Evolutionary conservation across 2,888 invertebrate genomes (phyloP), one percentile per base, ranked within the genome.

Genomic region (Mesoligia furuncula): DNA sequence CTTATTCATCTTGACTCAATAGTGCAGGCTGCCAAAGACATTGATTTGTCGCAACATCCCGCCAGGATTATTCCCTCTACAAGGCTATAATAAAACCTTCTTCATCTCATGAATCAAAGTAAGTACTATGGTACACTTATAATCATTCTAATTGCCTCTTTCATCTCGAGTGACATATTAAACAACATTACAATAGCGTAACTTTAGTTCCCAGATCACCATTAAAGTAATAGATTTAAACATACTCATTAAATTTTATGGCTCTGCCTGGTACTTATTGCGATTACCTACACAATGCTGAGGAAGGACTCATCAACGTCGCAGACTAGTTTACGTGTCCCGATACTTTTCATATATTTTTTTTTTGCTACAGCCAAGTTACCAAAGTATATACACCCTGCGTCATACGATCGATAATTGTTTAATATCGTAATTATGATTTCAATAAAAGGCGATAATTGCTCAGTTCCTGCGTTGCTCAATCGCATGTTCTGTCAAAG

Each of bases 381-480:
- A 42, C n/a, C 11, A 62, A 45, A 67, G 36, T 62, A 67, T 11
- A 42, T 68, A 77, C 80, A 69, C 62, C 81, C 59, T 80, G 77
- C 85, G 81, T 81, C 82, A 82, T 42, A 67, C 66, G 51, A 69
- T 70, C 64, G 61, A 76, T 81, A 81, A 89, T 88, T 83, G 75
- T 84, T 85, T 85, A 83, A 75, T 74, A 82, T 77, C 69, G 80
- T 80, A 82, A 88, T 85, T 80, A 82, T 69, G 65, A 70, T 81
- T 85, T 85, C 79, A 90, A 89, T 90, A 89, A 90, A 88, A 88
- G 88, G 81, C 80, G 83, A 61, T 90, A 90, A 92, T 92, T 86
- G 80, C 75, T 54, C 27, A 89, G 85, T 89, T 91, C 90, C 90
- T 90, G 79, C 17, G 85, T 90, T 90, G 79, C 89, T 85, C 82